phyloP scores from a whole-genome alignment of 2,888 invertebrate species.

The Coelinius sp. region DNA sequence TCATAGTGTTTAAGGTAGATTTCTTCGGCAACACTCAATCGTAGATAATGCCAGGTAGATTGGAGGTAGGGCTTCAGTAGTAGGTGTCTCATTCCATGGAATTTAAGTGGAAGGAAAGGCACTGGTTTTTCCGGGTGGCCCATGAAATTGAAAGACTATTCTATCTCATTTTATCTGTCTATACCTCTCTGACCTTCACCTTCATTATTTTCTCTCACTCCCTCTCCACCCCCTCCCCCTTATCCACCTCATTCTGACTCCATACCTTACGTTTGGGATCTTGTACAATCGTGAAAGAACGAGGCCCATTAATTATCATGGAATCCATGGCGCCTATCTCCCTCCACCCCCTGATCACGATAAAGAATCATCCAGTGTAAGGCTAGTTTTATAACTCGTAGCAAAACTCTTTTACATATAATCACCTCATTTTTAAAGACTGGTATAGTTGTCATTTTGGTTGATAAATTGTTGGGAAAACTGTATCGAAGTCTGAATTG shows the following conservation, averaged over 20 bases:
- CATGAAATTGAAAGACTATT: slow-evolving; percentile 20
- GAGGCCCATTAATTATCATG: slow-evolving; percentile 47
- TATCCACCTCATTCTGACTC: slow-evolving; percentile 4
- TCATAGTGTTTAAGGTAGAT: slow-evolving; percentile 20
- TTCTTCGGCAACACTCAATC: slow-evolving; percentile 29
- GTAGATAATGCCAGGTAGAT: slow-evolving; percentile 33
- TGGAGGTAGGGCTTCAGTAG: slow-evolving; percentile 2
- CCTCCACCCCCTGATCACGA: slow-evolving; percentile 37
- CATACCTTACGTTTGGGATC: slow-evolving; percentile 17
- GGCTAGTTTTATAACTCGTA: background rate
- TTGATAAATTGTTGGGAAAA: no score
- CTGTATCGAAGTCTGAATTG: no score
- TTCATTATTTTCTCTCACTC: background rate
- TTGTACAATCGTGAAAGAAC: slow-evolving; percentile 41
- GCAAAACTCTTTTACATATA: slow-evolving; percentile 7
- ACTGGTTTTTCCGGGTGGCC: slow-evolving; percentile 49
- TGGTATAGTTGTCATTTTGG: background rate
- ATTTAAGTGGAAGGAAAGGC: slow-evolving; percentile 38
- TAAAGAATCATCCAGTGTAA: slow-evolving; percentile 37
- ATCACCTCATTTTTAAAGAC: background rate
- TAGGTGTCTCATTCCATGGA: slow-evolving; percentile 35
- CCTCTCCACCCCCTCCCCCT: background rate
- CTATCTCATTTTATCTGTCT: slow-evolving; percentile 13
- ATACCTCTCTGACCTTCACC: background rate
- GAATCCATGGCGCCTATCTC: slow-evolving; percentile 46